Conservation (phyloP, 2,888 invertebrate genomes). For the Lasioglossum zephyrum region DNA sequence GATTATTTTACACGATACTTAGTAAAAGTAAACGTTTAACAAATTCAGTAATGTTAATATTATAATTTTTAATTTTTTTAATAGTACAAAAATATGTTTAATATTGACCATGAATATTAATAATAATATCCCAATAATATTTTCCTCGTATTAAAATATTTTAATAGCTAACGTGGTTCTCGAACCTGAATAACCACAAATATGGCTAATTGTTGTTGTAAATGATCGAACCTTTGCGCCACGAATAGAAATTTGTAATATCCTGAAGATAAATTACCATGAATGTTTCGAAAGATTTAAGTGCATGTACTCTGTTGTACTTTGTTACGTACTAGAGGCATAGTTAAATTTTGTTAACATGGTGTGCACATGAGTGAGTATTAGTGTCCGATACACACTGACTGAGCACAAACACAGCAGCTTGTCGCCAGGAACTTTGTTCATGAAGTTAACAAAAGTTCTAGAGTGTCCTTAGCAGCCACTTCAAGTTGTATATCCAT, state of each 20-base stretch:
- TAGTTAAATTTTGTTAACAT: neutral
- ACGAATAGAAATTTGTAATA: no score
- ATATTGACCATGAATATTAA: no score
- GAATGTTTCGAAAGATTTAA: neutral
- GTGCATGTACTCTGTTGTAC: neutral
- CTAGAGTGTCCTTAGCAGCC: neutral
- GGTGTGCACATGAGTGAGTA: neutral
- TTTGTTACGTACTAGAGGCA: neutral
- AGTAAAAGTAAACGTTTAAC: neutral
- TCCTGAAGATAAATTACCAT: no score
- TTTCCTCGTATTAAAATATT: no score
- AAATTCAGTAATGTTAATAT: no score
- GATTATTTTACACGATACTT: neutral
- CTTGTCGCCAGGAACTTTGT: neutral
- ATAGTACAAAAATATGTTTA: no score
- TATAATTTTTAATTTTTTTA: neutral
- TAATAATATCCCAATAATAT: no score
- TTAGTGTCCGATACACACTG: neutral
- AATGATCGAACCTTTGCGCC: no score
- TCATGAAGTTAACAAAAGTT: constrained; percentile 7
- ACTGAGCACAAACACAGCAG: neutral
- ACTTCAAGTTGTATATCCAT: neutral
- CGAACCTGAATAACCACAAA: no score
- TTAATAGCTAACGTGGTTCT: no score
- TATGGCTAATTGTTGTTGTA: no score